These are phyloP conservation scores for Falcaria lacertinaria DNA, from an alignment of 2,888 invertebrate genomes.

Conservation along the genomic window DNA sequence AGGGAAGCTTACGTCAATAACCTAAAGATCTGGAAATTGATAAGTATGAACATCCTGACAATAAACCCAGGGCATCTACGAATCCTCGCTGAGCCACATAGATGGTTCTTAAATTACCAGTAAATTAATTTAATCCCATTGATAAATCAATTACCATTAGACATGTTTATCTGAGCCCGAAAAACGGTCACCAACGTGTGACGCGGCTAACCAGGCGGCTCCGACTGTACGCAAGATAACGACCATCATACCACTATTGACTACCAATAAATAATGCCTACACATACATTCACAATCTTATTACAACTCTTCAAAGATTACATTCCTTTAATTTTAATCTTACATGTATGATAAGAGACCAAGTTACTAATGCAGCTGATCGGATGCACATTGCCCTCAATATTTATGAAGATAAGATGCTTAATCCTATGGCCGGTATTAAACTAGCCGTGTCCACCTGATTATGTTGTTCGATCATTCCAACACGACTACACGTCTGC, in stretches of 20 bases:
- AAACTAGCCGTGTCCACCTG: not conserved
- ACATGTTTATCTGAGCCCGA: not conserved
- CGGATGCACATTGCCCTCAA: not conserved
- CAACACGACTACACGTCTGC: not conserved
- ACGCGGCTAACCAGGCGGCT: not conserved
- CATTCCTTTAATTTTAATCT: constrained; percentile 9
- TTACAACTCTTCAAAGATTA: constrained; percentile 13
- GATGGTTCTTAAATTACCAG: no score
- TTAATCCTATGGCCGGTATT: not conserved
- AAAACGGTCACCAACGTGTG: not conserved
- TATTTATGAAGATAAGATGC: not conserved
- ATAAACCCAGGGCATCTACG: no score
- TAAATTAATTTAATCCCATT: not conserved
- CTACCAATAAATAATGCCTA: constrained; percentile 22
- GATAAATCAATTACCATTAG: constrained; percentile 1
- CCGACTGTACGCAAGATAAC: constrained; percentile 4
- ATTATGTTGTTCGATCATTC: constrained; percentile 1
- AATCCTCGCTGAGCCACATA: no score
- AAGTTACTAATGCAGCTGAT: not conserved
- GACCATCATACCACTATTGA: constrained; percentile 21
- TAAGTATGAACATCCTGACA: no score
- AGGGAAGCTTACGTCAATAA: no score
- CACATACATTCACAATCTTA: constrained; percentile 15
- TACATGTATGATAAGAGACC: not conserved
- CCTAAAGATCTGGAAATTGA: no score